Conservation (phyloP, 1,140 invertebrate species). For the Chironomus tepperi region DNA sequence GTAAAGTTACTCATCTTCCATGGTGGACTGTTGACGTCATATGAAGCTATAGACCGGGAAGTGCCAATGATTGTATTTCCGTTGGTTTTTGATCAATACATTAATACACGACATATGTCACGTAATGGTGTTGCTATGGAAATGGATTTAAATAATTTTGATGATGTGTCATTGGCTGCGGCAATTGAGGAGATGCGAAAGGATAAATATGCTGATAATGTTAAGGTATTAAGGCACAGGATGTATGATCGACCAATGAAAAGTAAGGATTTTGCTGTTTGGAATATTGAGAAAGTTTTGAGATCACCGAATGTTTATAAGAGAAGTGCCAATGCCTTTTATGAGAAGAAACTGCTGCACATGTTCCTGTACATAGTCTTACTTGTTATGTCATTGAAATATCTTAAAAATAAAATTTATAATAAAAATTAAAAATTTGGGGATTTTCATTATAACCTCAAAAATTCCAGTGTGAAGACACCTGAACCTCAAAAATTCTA, state of each 20-base stretch:
- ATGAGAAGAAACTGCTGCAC: not conserved
- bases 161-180: conserved; percentile 32
- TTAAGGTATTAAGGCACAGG: not conserved
- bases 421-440: no score
- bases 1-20: conserved; percentile 46
- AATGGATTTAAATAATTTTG: conserved; percentile 38
- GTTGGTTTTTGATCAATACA: conserved; percentile 30
- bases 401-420: no score
- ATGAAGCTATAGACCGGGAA: conserved; percentile 34
- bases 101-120: conserved; percentile 35
- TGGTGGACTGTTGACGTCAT: conserved; percentile 45
- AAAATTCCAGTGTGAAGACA: no score
- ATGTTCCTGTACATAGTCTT: not conserved
- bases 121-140: conserved; percentile 33
- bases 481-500: no score
- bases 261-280: not conserved
- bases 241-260: not conserved
- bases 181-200: conserved; percentile 36
- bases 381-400: not conserved
- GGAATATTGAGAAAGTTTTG: not conserved
- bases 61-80: conserved; percentile 33
- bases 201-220: not conserved
- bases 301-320: not conserved
- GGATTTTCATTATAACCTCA: no score
- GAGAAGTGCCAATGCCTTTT: not conserved